Percentiles rank a stretch among this genome's conserved stretches.
These are phyloP conservation scores for Sebastes hopkinsi DNA, from an alignment of 2,797 vertebrate genomes.

Conservation along the genomic window DNA sequence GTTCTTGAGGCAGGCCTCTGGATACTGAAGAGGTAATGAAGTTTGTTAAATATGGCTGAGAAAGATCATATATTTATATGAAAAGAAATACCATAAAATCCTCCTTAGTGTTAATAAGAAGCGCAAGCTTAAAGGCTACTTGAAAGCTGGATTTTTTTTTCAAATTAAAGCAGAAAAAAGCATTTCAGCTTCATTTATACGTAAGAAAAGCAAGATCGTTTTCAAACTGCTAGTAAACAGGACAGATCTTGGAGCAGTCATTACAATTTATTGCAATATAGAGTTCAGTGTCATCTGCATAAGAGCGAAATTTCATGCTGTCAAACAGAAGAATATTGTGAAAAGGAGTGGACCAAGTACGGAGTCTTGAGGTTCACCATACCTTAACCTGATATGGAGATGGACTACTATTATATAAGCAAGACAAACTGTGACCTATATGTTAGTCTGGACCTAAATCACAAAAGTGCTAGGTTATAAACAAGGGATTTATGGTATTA, in stretches of 20 bases:
- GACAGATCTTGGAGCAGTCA: neutral
- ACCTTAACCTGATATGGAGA: neutral
- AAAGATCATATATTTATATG: neutral
- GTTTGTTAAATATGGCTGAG: neutral
- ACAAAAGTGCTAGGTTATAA: conserved; percentile 12
- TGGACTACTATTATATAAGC: neutral
- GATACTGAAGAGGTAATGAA: conserved; percentile 1
- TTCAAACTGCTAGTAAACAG: neutral
- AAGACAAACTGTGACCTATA: conserved; percentile 1
- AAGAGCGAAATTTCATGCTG: neutral
- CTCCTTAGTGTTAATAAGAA: neutral
- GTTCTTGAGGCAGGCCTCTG: conserved; percentile 38
- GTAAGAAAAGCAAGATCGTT: neutral
- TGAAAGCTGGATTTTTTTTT: neutral
- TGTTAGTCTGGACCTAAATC: conserved; percentile 25
- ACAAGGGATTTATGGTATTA: neutral
- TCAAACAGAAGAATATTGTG: neutral
- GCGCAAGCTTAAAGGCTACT: neutral
- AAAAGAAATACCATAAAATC: neutral
- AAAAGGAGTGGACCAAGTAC: conserved; percentile 18
- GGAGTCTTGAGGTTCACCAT: conserved; percentile 17
- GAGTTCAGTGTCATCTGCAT: conserved; percentile 12
- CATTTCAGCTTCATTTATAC: neutral
- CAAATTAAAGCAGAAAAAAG: neutral
- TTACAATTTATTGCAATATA: neutral